phyloP scores from a whole-genome alignment of 2,797 vertebrate species.

The Cirrhinus mrigala region DNA sequence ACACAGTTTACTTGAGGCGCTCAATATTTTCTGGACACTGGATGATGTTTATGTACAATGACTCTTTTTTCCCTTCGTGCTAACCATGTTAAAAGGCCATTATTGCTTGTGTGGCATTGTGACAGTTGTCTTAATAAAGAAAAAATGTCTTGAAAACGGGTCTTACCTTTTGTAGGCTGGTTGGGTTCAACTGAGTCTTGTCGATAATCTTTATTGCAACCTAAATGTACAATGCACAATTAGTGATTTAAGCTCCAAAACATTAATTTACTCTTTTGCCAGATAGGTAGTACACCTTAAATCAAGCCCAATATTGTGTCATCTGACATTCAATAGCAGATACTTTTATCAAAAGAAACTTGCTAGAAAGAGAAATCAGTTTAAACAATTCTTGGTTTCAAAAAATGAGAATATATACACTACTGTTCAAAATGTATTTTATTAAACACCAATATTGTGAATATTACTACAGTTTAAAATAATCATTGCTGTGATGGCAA shows the following conservation, averaged over 20 bases:
- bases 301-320: background rate
- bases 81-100: background rate
- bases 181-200: conserved; percentile 95
- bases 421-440: background rate
- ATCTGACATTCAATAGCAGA: background rate
- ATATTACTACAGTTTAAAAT: background rate
- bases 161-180: conserved; percentile 93
- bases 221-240: conserved; percentile 71
- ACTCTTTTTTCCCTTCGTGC: background rate
- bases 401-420: background rate
- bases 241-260: conserved; percentile 2
- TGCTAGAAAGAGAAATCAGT: background rate
- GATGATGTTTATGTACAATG: background rate
- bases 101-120: background rate
- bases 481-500: background rate
- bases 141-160: background rate
- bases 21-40: background rate
- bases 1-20: background rate
- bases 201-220: conserved; percentile 97
- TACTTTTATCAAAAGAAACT: background rate
- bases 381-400: background rate
- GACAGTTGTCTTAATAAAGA: background rate
- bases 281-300: background rate
- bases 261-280: background rate
- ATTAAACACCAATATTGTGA: too few relatives aligned